Evolutionary conservation across 2,113 vertebrate genomes (phyloP), one percentile per base, ranked within the genome.

Genomic region (Sylvilagus bachmani): DNA sequence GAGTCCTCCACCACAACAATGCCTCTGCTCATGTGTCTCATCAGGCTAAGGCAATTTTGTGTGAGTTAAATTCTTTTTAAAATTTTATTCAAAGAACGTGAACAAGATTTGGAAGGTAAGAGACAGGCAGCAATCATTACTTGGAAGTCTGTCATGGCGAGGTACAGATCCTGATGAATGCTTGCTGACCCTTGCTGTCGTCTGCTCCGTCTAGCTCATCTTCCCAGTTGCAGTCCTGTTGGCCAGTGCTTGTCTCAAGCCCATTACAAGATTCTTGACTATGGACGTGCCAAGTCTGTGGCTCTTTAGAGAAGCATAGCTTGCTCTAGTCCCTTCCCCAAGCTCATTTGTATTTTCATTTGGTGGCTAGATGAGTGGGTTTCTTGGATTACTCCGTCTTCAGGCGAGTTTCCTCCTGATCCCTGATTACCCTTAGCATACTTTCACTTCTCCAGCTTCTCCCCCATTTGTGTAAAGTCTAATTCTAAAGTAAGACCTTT

Each of bases 301-400:
- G 17, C 53, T 75, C 51, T 81, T 81, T 55, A 77, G 33, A 55
- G 77, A 16, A 2, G 49, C 44, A 13, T 17, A 19, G 25, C 61
- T 69, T 80, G 11, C 55, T 49, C 25, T 51, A 67, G 70, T 31
- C 31, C 36, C 49, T 16, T 24, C 58, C 36, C 5, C 36, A 51
- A 80, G 10, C 27, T 80, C 31, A 17, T 92, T 33, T 87, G 51
- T 75, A 21, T 38, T 82, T 86, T 90, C 51, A 86, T 83, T 83
- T 49, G 13, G 0, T 51, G 64, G 36, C 49, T 91, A 71, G 19
- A 61, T 83, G 71, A 66, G 73, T 78, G 51, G 25, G 14, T 44
- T 44, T 44, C 44, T 44, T 44, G 44, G 44, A 44, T 44, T 44
- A 44, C 44, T 44, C 44, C 7, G 7, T 44, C 44, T 44, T 44